phyloP scores from a whole-genome alignment of 92 coral and sea anemone genomes.

The Phenganax subtilis region DNA sequence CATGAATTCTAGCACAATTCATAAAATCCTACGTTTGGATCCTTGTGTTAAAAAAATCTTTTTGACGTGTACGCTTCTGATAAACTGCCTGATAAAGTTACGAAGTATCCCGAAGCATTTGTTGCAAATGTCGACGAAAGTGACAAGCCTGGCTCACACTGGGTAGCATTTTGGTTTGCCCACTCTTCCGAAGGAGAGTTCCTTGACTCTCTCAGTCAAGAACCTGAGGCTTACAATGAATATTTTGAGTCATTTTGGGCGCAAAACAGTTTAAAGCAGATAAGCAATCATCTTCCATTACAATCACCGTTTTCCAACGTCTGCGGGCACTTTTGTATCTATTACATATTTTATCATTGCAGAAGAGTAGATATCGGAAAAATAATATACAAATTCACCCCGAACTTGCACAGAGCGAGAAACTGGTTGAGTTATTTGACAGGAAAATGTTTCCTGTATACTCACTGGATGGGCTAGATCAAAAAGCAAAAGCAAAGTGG shows the following conservation, averaged over 20 bases:
- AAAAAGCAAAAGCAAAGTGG: neutral
- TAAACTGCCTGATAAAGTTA: no score
- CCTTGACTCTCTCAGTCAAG: neutral
- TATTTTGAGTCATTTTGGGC: neutral
- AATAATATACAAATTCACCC: neutral
- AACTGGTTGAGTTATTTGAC: neutral
- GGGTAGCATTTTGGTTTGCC: no score
- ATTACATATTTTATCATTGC: neutral
- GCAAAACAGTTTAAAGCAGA: neutral
- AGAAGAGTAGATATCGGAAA: neutral
- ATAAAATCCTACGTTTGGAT: no score
- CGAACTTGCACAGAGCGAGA: neutral
- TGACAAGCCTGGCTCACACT: no score
- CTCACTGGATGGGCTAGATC: neutral
- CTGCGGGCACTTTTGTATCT: neutral
- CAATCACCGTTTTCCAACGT: neutral
- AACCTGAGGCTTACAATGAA: neutral
- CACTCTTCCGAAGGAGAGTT: no score
- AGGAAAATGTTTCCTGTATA: neutral
- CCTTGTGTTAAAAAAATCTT: no score
- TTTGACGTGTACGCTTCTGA: no score
- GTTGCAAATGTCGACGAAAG: no score
- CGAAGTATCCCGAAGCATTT: no score
- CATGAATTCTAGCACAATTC: no score
- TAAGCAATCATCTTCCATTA: neutral